Evolutionary conservation across 2,113 vertebrate species (phyloP).

Genomic region (Reinhardtius hippoglossoides): DNA sequence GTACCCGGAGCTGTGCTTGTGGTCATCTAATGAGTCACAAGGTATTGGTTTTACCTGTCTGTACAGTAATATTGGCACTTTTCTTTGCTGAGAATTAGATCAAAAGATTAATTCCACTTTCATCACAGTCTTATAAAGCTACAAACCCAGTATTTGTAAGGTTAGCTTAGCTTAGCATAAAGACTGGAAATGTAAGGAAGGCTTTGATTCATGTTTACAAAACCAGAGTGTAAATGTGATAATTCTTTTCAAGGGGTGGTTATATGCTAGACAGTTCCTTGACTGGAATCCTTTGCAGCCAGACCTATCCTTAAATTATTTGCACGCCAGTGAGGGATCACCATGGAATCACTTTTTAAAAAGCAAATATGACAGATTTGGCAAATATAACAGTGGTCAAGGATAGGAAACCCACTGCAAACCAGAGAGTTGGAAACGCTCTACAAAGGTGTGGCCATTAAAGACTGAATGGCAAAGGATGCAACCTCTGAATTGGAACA

Average conservation of each 20-base stretch:
- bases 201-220: neutral
- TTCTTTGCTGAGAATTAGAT: neutral
- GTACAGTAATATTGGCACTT: slow-evolving; percentile 1
- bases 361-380: no score
- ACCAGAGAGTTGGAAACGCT: no score
- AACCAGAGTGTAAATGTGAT: neutral
- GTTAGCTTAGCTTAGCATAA: neutral
- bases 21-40: neutral
- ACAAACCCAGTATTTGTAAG: neutral
- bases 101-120: neutral
- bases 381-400: no score
- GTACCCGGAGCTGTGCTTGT: neutral
- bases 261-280: neutral
- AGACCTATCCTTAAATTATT: neutral
- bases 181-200: neutral
- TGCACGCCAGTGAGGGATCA: no score
- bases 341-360: no score
- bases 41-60: neutral
- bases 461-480: neutral
- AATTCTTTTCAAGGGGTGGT: neutral
- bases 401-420: no score
- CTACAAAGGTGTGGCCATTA: no score
- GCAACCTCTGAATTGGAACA: neutral
- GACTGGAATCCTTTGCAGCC: no score
- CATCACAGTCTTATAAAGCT: neutral